These are phyloP conservation scores for Scolopax mira DNA, from an alignment of 2,113 vertebrate species.

Conservation along the genomic window DNA sequence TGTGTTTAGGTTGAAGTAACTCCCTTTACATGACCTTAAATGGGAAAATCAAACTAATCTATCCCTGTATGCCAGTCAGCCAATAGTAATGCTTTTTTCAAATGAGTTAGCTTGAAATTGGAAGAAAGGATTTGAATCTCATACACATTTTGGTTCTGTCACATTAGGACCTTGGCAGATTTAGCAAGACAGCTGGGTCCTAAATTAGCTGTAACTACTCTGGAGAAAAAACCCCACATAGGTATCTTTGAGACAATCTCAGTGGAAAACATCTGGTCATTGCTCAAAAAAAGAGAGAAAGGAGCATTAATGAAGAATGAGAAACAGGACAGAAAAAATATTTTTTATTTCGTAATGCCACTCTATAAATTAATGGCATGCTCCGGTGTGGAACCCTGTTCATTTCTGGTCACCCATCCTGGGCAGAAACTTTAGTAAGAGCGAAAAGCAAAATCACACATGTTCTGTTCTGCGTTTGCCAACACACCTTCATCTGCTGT, in stretches of 20 bases:
- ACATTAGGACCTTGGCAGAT: neutral
- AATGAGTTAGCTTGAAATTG: neutral
- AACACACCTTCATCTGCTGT: neutral
- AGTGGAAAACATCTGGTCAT: conserved; percentile 23
- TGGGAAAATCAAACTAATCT: neutral
- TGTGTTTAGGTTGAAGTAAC: neutral
- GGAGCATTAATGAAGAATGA: neutral
- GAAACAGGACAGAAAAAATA: neutral
- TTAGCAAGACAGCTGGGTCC: neutral
- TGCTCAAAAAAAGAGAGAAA: neutral
- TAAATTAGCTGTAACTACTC: neutral
- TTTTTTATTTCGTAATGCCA: neutral
- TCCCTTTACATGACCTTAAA: neutral
- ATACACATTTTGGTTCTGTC: neutral
- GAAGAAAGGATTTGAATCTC: neutral
- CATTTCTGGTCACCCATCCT: neutral
- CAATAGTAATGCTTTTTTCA: neutral
- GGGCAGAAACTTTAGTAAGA: neutral
- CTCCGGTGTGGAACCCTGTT: neutral
- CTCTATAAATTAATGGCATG: neutral
- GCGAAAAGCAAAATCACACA: neutral
- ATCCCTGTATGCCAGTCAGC: neutral
- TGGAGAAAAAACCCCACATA: neutral
- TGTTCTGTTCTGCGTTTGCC: neutral
- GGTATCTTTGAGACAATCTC: neutral